Base-by-base conservation (phyloP, 2,888 invertebrate species). In the Tetheella fluctuosa region DNA sequence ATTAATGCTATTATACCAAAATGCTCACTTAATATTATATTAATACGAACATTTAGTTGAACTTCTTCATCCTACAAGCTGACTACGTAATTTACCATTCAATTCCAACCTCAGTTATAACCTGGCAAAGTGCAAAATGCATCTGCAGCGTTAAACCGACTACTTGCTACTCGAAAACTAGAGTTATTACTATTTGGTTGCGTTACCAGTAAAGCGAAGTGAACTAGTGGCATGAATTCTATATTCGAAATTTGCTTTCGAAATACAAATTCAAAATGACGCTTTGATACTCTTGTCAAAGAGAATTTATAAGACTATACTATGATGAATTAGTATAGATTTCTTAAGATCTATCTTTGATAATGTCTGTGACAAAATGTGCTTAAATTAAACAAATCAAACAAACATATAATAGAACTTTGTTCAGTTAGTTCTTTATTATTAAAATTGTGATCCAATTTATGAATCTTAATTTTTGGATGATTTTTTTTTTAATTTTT, bases 61-160 rank as follows among this genome's bases (percentile, higher is more conserved):
- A 20, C 48, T 48, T 48, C 48, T 20, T 20, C 20, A 48, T 20
- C 10, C 48, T 20, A 48, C 0, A 48, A 48, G 48, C 48, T 20
- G 48, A 48, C 48, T 48, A 8, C 48, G 20, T 48, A 48, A 48
- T 48, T 39, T 39, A 8, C n/a, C n/a, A n/a, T 20, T 20, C 8
- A 48, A 48, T 20, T 48, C 17, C 23, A 13, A 52, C 15, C 39
- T 17, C 30, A 30, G 28, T n/a, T 48, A 48, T 48, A 48, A 48
- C 48, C 48, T 48, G 48, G 48, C 48, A 48, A 42, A 42, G 42
- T 42, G 42, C 42, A 42, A 48, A 48, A 48, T 48, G 48, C 48
- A 39, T 39, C 6, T 39, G n/a, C 39, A 39, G 15, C 15, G 2
- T 7, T 42, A 17, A 42, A 1, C 17, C 42, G n/a, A 48, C 48